Evolutionary conservation across 2,888 invertebrate species (phyloP).

Genomic region (Teinopalpus imperialis): DNA sequence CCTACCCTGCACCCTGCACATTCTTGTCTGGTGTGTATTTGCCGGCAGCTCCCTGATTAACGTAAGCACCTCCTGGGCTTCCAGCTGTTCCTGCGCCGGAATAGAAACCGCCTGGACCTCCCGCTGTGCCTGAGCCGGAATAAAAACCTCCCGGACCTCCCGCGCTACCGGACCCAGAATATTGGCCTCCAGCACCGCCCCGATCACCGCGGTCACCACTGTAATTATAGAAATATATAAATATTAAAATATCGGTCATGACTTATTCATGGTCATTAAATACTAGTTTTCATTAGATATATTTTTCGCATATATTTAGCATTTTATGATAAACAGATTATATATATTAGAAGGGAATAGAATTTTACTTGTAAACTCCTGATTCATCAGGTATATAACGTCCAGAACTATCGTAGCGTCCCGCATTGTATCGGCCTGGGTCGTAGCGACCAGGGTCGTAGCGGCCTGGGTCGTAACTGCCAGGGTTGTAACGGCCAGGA

Average conservation of each 20-base stretch:
- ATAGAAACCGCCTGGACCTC: slow-evolving; percentile 35
- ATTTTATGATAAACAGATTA: no score
- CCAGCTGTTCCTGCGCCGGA: slow-evolving; percentile 32
- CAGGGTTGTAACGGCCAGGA: slow-evolving; percentile 35
- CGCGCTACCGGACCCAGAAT: slow-evolving; percentile 33
- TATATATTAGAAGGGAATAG: no score
- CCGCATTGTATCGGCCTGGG: slow-evolving; percentile 34
- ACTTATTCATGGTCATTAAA: no score
- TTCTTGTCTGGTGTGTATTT: slow-evolving; percentile 43
- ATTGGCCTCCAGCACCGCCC: slow-evolving; percentile 47
- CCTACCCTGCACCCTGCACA: slow-evolving; percentile 42
- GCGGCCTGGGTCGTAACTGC: slow-evolving; percentile 28
- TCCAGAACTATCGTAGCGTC: slow-evolving; percentile 37
- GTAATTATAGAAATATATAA: slow-evolving; percentile 15
- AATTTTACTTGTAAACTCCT: slow-evolving; percentile 63
- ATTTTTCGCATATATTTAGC: no score
- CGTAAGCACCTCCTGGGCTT: slow-evolving; percentile 34
- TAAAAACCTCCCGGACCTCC: slow-evolving; percentile 32
- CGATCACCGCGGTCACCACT: slow-evolving; percentile 38
- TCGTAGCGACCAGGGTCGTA: slow-evolving; percentile 36
- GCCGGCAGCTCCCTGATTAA: slow-evolving; percentile 33
- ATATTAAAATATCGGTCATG: slow-evolving; percentile 2
- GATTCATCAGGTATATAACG: slow-evolving; percentile 51
- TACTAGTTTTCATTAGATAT: no score
- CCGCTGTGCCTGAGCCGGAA: slow-evolving; percentile 32